Evolutionary conservation across 2,113 vertebrate species (phyloP).

Genomic region (Pelecanus crispus): DNA sequence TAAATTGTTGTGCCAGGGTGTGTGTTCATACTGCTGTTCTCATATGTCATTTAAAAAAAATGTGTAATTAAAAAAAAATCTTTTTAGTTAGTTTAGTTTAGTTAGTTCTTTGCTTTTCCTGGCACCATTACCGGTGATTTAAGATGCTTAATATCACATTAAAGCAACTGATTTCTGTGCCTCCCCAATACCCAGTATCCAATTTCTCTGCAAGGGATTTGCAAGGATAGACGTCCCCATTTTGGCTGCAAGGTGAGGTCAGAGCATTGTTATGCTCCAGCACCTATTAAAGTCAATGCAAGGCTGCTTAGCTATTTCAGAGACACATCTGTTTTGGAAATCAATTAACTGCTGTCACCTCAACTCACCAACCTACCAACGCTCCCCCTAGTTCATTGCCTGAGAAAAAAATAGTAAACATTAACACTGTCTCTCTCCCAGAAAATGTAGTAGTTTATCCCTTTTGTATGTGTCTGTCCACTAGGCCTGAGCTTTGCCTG

Average conservation of each 20-base stretch:
- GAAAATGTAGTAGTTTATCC: background rate
- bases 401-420: background rate
- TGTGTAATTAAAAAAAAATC: no score
- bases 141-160: background rate
- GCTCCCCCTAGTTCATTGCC: background rate
- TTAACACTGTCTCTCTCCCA: background rate
- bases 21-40: background rate
- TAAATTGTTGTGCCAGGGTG: background rate
- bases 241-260: background rate
- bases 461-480: rapidly evolving
- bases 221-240: background rate
- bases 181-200: background rate
- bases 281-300: background rate
- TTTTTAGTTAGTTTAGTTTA: no score
- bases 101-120: background rate
- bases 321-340: background rate
- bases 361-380: background rate
- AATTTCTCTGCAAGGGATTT: background rate
- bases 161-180: background rate
- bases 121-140: background rate
- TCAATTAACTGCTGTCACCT: background rate
- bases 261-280: background rate
- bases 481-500: background rate
- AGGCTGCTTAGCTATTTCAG: background rate
- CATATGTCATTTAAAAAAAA: background rate